phyloP scores from a whole-genome alignment of 1,140 invertebrate species.

The Scylla paramamosain region DNA sequence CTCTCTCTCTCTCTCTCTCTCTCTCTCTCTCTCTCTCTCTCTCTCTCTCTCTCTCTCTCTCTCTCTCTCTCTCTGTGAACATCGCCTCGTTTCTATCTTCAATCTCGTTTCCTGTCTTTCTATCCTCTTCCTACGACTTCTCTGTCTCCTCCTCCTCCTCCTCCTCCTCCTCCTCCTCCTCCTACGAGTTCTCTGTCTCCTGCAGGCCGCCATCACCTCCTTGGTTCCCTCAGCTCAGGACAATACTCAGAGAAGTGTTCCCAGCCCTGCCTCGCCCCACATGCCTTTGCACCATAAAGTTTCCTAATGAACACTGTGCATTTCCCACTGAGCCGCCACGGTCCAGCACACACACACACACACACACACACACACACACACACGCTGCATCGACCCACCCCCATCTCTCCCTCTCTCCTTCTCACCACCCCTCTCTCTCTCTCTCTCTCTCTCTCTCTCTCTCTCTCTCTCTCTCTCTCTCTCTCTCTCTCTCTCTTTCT shows the following conservation, averaged over 20 bases:
- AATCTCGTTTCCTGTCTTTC: neutral
- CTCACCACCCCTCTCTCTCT: conserved; percentile 32
- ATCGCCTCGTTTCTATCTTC: neutral
- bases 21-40: neutral
- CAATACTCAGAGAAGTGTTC: no score
- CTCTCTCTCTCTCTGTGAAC: neutral
- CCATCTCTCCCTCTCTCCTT: neutral
- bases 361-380: no score
- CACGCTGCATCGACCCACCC: neutral
- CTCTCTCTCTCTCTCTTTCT: neutral
- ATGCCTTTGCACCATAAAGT: neutral
- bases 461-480: conserved; percentile 24
- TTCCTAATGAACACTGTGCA: neutral
- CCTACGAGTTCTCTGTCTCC: neutral
- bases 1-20: conserved; percentile 2
- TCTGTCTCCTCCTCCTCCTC: conserved; percentile 13
- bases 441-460: conserved; percentile 37
- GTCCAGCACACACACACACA: conserved; percentile 31
- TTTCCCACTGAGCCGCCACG: neutral
- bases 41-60: neutral
- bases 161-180: conserved; percentile 17
- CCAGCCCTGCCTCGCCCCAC: no score
- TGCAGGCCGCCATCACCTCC: no score
- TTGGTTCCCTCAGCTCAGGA: no score
- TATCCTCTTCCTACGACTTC: neutral